Base-by-base conservation (phyloP, 37 sponge, comb jelly and placozoan genomes). In the Halisarca cf. caerulea region DNA sequence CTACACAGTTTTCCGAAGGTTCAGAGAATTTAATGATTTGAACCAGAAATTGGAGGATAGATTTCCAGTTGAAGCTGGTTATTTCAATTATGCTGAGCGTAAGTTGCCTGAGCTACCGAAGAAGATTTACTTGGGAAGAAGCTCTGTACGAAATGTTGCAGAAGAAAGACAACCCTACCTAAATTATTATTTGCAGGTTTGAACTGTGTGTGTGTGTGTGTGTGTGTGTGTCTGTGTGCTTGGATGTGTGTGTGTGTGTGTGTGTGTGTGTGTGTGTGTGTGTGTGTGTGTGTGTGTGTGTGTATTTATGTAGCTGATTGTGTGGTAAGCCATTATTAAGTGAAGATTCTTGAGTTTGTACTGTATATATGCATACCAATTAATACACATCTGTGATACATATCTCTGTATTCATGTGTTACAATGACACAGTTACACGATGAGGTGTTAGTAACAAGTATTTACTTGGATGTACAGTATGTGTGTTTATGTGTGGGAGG, bases 31-130 rank as follows among this genome's bases (percentile, higher is more conserved):
- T 59, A 35, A 88, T 78, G 92, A 92, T 40, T 82, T 97, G 85
- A 79, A 87, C 42, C 32, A 35, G 3, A 15, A 45, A 39, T 66
- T 97, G 72, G 96, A 92, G 80, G 89, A 94, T 15, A 25, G 91
- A 42, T 97, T 92, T 34, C 87, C 93, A 15, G 79, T 91, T 3
- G 98, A 97, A 43, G 93, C 93, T 21, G 95, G 95, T 0, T 71
- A 80, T 54, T 87, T 90, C 21, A 90, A 83, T 18, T 41, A 54
- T 25, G 80, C 69, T 42, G 94, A 96, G 0, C 78, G 94, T 11
- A 87, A 36, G 32, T 70, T 96, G 9, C 96, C 96, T 14, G 53
- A 40, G 23, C 75, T 94, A 1, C 95, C 95, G 72, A 90, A 83
- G 5, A 97, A 94, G 79, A 90, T 86, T 35, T 83, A 82, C 25